phyloP scores from a whole-genome alignment of 2,113 vertebrate species.

The Hyperoodon ampullatus region DNA sequence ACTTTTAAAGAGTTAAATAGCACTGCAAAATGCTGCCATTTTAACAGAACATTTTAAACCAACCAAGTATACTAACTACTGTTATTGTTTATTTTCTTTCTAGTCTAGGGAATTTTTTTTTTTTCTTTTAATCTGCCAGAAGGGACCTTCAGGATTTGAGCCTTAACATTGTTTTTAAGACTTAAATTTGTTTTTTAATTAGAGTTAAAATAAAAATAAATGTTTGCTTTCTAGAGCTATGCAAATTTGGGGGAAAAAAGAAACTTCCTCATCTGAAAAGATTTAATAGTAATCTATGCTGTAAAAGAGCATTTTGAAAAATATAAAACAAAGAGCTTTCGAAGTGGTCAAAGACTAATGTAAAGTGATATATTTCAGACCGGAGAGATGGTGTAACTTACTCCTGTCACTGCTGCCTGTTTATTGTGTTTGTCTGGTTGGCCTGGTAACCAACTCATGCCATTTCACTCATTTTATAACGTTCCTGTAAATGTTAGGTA shows the following conservation, averaged over 20 bases:
- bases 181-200: constrained; percentile 79
- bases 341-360: constrained; percentile 84
- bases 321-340: constrained; percentile 87
- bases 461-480: constrained; percentile 90
- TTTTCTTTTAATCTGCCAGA: constrained; percentile 76
- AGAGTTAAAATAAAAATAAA: constrained; percentile 78
- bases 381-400: constrained; percentile 87
- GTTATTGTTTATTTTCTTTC: constrained; percentile 80
- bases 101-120: constrained; percentile 70
- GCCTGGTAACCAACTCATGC: constrained; percentile 88
- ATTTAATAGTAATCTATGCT: constrained; percentile 78
- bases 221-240: constrained; percentile 57
- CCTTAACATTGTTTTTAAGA: constrained; percentile 69
- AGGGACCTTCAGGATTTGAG: constrained; percentile 76
- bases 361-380: constrained; percentile 90
- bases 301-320: constrained; percentile 81
- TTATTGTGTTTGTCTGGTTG: constrained; percentile 94
- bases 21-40: not conserved
- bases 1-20: constrained; percentile 62
- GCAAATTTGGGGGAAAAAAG: constrained; percentile 35
- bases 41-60: constrained; percentile 74
- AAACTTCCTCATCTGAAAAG: constrained; percentile 79
- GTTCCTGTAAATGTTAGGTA: constrained; percentile 92
- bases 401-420: constrained; percentile 86
- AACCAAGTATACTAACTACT: constrained; percentile 72